Conservation (phyloP, 2,113 vertebrate genomes). For the Sturnus vulgaris region DNA sequence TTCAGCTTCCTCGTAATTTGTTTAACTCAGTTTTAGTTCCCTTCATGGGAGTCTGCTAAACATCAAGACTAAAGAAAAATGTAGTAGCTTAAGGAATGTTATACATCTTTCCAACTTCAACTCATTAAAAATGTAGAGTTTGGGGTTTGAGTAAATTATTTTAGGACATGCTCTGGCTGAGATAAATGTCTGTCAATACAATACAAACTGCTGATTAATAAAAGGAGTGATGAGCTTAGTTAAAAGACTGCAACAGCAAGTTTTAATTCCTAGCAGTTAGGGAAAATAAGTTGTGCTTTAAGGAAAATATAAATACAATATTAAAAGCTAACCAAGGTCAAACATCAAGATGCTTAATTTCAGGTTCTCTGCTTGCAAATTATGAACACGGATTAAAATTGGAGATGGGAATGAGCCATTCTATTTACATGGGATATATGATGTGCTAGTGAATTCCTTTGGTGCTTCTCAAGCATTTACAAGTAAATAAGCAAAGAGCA, state of each 20-base stretch:
- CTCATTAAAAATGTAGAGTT: not conserved
- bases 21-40: not conserved
- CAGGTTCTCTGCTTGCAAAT: not conserved
- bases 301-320: not conserved
- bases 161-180: not conserved
- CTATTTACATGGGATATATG: not conserved
- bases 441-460: not conserved
- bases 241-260: not conserved
- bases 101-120: not conserved
- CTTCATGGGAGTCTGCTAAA: not conserved
- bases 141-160: not conserved
- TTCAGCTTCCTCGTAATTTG: not conserved
- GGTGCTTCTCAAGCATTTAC: not conserved
- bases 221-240: not conserved
- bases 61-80: not conserved
- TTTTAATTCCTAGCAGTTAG: not conserved
- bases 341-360: not conserved
- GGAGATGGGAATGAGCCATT: not conserved
- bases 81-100: not conserved
- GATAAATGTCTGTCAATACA: not conserved
- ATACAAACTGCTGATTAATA: not conserved
- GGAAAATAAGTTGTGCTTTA: not conserved
- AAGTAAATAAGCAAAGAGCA: not conserved
- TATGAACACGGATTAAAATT: not conserved
- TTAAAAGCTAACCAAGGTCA: not conserved